A percentile compares a stretch with the other conserved stretches of the same genome.
Evolutionary conservation across 2,797 vertebrate genomes (phyloP).

Genomic region (Scleropages formosus): DNA sequence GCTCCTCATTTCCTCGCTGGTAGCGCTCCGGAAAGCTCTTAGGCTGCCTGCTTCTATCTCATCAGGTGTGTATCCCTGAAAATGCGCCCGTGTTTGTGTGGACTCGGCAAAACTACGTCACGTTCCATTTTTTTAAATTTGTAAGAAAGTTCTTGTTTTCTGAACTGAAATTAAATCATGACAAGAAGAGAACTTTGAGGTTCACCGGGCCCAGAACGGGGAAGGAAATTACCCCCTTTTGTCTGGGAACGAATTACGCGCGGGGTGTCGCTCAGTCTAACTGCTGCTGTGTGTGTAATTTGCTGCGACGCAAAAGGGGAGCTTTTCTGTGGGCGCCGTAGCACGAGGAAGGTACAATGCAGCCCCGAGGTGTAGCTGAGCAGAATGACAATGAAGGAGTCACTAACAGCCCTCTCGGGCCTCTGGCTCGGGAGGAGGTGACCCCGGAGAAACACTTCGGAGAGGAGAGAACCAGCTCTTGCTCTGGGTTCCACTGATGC

Average conservation of each 20-base stretch:
- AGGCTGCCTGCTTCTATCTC: no score
- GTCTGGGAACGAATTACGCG: neutral
- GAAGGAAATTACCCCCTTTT: neutral
- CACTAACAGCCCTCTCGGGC: neutral
- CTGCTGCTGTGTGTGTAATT: neutral
- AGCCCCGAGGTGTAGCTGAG: neutral
- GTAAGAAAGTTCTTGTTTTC: no score
- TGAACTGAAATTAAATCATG: neutral
- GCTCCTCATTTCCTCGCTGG: neutral
- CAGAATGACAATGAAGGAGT: neutral
- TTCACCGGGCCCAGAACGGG: neutral
- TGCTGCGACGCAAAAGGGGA: neutral
- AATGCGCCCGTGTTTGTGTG: neutral
- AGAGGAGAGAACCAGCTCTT: neutral
- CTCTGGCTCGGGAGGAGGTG: neutral
- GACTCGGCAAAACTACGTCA: neutral
- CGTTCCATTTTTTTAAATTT: neutral
- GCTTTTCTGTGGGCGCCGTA: neutral
- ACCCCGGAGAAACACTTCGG: neutral
- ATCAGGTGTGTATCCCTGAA: constrained; percentile 18
- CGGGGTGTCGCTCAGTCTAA: neutral
- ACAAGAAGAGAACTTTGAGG: neutral
- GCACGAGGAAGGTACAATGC: neutral
- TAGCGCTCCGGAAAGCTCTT: neutral
- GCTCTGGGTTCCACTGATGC: constrained; percentile 9